Conservation (phyloP, 2,888 invertebrate species). For the Chaetogeoica ovagalla region DNA sequence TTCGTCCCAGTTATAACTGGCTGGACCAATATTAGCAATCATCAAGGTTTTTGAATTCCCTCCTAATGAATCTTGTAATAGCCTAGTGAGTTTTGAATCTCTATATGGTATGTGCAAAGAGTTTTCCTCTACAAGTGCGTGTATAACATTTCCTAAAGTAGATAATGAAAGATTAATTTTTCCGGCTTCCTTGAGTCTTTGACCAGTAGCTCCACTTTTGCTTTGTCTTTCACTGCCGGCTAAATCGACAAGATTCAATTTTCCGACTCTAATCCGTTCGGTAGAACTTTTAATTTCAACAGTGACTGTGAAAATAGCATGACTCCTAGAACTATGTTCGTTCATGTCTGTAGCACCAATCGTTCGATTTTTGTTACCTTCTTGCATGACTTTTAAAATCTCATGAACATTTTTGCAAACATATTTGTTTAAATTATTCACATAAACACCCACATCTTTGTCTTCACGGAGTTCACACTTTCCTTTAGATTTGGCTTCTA, state of each 20-base stretch:
- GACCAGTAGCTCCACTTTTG: slow-evolving; percentile 94
- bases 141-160: slow-evolving; percentile 97
- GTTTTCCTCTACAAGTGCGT: slow-evolving; percentile 89
- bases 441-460: slow-evolving; percentile 85
- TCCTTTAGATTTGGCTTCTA: slow-evolving; percentile 72
- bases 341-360: slow-evolving; percentile 97
- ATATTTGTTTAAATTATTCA: slow-evolving; percentile 91
- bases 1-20: slow-evolving; percentile 97
- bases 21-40: slow-evolving; percentile 99
- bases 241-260: slow-evolving; percentile 94
- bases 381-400: slow-evolving; percentile 90
- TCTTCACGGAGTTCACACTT: slow-evolving; percentile 76
- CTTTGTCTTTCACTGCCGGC: slow-evolving; percentile 97
- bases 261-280: slow-evolving; percentile 67
- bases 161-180: slow-evolving; percentile 96
- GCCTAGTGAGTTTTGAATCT: slow-evolving; percentile 93
- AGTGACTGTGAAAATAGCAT: slow-evolving; percentile 97
- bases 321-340: slow-evolving; percentile 95
- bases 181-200: slow-evolving; percentile 90
- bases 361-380: slow-evolving; percentile 92
- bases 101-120: slow-evolving; percentile 95
- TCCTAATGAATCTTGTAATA: slow-evolving; percentile 95
- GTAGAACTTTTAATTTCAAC: slow-evolving; percentile 67
- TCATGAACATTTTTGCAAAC: slow-evolving; percentile 93
- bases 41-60: slow-evolving; percentile 99